Evolutionary conservation across 2,113 vertebrate genomes (phyloP).

Genomic region (Girardinichthys multiradiatus): DNA sequence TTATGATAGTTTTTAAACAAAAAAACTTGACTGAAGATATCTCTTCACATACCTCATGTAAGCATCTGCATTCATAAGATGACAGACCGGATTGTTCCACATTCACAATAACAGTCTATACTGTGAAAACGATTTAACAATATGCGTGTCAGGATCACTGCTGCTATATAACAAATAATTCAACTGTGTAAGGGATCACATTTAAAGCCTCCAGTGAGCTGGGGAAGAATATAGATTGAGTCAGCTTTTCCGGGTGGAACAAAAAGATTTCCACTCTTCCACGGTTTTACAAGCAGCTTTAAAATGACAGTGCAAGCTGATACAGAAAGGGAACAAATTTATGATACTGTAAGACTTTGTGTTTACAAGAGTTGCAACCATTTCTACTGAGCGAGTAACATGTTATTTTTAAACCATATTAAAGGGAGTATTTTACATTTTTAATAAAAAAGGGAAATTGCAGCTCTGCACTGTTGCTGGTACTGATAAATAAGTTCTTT

Average conservation of each 20-base stretch:
- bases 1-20: neutral
- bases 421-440: conserved; percentile 33
- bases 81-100: neutral
- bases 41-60: neutral
- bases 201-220: conserved; percentile 61
- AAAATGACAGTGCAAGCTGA: conserved; percentile 38
- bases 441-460: neutral
- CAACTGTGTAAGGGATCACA: conserved; percentile 53
- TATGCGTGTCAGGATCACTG: conserved; percentile 24
- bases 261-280: conserved; percentile 38
- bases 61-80: neutral
- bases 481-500: neutral
- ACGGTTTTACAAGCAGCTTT: conserved; percentile 34
- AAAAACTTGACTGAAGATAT: neutral
- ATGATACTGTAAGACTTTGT: conserved; percentile 11
- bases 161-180: conserved; percentile 57
- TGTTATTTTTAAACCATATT: conserved; percentile 37
- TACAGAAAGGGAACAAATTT: conserved; percentile 17
- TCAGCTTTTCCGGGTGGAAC: conserved; percentile 53
- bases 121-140: conserved; percentile 37
- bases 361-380: conserved; percentile 28
- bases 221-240: conserved; percentile 55
- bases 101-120: conserved; percentile 2
- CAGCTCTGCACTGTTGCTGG: neutral
- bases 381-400: conserved; percentile 4